Evolutionary conservation across 2,797 vertebrate genomes (phyloP).

Genomic region (Catamblyrhynchus diadema): DNA sequence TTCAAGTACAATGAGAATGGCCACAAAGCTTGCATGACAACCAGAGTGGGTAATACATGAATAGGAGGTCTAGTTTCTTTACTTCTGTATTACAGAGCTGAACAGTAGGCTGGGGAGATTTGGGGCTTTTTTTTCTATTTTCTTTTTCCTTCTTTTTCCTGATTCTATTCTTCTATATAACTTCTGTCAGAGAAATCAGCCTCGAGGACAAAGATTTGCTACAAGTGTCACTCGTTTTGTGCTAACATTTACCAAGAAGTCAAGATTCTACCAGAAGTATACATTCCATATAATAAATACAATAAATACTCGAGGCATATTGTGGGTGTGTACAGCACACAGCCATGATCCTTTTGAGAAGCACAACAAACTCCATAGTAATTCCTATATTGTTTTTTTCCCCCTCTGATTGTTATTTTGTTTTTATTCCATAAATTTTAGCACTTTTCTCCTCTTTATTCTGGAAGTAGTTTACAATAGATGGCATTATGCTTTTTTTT

Average conservation of each 20-base stretch:
- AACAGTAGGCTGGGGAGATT: conserved; percentile 6
- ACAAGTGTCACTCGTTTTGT: neutral
- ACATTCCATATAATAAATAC: neutral
- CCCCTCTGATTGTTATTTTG: neutral
- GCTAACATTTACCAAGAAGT: neutral
- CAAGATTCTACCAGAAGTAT: neutral
- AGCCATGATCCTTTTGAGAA: neutral
- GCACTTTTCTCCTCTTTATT: neutral
- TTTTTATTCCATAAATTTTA: neutral
- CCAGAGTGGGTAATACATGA: neutral
- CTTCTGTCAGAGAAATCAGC: conserved; percentile 37
- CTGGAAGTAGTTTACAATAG: neutral
- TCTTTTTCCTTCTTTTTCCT: neutral
- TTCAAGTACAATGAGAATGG: neutral
- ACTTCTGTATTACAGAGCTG: conserved; percentile 23
- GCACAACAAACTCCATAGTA: neutral
- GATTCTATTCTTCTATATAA: neutral
- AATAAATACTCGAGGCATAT: neutral
- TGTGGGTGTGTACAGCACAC: neutral
- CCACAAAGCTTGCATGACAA: conserved; percentile 11
- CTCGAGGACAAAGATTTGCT: neutral
- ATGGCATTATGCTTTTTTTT: neutral
- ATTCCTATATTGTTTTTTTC: rapidly evolving
- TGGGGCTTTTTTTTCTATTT: neutral
- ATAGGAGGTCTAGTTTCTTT: conserved; percentile 34